phyloP scores from a whole-genome alignment of 2,888 invertebrate species.

The Ophioninae sp. region DNA sequence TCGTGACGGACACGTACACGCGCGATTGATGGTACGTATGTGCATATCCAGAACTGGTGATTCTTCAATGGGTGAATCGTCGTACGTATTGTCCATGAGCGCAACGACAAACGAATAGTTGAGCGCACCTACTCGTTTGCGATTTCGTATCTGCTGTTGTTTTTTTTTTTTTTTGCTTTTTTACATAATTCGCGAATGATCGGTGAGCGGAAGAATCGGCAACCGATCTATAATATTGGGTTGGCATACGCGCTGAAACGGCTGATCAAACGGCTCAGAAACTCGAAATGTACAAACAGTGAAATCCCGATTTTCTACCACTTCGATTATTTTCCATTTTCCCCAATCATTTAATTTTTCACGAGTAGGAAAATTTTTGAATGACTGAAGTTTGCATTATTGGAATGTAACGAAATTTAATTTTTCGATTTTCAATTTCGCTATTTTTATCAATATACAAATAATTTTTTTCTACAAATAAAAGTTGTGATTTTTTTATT shows the following conservation, averaged over 20 bases:
- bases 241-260: not conserved
- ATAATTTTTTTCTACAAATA: too few relatives aligned
- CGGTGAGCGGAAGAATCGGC: constrained; percentile 16
- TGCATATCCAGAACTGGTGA: not conserved
- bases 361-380: too few relatives aligned
- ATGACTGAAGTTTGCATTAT: too few relatives aligned
- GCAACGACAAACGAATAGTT: constrained; percentile 48
- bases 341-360: too few relatives aligned
- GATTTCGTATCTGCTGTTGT: constrained; percentile 1
- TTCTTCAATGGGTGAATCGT: constrained; percentile 36
- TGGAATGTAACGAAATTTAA: too few relatives aligned
- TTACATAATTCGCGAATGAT: constrained; percentile 10
- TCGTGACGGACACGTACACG: not conserved
- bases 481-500: too few relatives aligned
- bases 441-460: too few relatives aligned
- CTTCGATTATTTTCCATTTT: too few relatives aligned
- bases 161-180: not conserved
- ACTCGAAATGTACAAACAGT: not conserved
- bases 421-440: too few relatives aligned
- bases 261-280: not conserved
- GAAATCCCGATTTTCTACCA: too few relatives aligned
- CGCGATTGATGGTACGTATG: not conserved
- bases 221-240: not conserved
- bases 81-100: constrained; percentile 11
- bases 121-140: constrained; percentile 42